phyloP scores from a whole-genome alignment of 2,113 vertebrate species.

The Fukomys damarensis region DNA sequence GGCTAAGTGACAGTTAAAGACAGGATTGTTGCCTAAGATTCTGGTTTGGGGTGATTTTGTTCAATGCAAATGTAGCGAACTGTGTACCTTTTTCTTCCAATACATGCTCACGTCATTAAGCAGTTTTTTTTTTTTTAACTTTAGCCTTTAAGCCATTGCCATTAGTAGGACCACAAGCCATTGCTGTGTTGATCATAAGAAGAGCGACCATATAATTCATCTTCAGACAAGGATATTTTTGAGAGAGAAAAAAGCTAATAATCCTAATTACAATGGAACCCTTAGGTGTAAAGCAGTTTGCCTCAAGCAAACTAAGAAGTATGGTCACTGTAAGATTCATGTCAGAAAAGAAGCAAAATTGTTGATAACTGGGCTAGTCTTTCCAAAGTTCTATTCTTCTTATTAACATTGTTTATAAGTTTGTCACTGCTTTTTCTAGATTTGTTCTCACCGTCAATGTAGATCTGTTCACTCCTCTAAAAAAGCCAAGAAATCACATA shows the following conservation, averaged over 20 bases:
- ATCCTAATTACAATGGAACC: background rate
- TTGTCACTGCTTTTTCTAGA: background rate
- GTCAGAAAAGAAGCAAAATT: background rate
- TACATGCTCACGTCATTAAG: background rate
- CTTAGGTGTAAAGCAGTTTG: background rate
- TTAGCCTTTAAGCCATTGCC: background rate
- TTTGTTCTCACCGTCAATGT: background rate
- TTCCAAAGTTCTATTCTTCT: background rate
- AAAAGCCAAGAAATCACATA: background rate
- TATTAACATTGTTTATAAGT: background rate
- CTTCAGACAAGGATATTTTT: background rate
- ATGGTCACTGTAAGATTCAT: background rate
- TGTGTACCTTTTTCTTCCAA: accelerated
- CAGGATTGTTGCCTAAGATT: background rate
- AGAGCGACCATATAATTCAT: background rate
- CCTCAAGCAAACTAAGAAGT: background rate
- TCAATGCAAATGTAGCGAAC: background rate
- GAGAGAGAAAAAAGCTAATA: background rate
- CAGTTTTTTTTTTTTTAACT: slow-evolving; percentile 26
- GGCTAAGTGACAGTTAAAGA: slow-evolving; percentile 41
- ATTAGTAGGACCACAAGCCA: background rate
- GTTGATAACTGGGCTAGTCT: background rate
- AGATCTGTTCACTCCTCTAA: background rate
- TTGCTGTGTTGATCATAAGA: background rate
- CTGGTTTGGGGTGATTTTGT: background rate